Evolutionary conservation across 2,888 invertebrate species (phyloP).

Genomic region (Alentia gelatinosa): DNA sequence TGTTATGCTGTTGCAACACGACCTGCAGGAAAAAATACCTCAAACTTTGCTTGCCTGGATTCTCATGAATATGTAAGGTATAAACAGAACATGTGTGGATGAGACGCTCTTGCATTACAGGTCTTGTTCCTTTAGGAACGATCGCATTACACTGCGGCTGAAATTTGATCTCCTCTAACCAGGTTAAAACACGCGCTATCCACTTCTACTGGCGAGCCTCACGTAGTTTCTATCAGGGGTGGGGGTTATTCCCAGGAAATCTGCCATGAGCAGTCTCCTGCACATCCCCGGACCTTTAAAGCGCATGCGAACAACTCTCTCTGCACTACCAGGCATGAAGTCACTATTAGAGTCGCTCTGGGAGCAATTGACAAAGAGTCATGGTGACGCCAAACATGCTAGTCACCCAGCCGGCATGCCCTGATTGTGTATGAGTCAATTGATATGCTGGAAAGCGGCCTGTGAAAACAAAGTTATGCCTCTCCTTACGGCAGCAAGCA

Average conservation of each 20-base stretch:
- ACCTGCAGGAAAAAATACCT: too few species aligned
- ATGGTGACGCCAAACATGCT: neutral
- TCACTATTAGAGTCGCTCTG: neutral
- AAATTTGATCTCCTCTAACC: neutral
- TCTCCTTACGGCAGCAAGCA: too few species aligned
- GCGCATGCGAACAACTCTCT: neutral
- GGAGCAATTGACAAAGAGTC: neutral
- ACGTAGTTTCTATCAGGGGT: neutral
- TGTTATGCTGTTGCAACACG: too few species aligned
- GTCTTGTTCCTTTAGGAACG: too few species aligned
- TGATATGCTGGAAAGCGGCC: slow-evolving; percentile 1
- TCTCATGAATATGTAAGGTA: too few species aligned
- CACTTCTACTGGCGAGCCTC: neutral
- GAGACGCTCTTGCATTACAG: too few species aligned
- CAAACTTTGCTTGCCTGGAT: too few species aligned
- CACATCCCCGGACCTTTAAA: neutral
- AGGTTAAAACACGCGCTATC: neutral
- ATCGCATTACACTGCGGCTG: too few species aligned
- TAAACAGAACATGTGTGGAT: too few species aligned
- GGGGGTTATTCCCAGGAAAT: too few species aligned
- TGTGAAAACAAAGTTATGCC: slow-evolving; percentile 21
- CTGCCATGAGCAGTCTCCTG: neutral
- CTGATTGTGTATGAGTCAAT: neutral
- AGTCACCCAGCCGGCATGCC: neutral
- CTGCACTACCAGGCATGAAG: neutral